Conservation (phyloP, 2,113 vertebrate species). For the Osmerus mordax region DNA sequence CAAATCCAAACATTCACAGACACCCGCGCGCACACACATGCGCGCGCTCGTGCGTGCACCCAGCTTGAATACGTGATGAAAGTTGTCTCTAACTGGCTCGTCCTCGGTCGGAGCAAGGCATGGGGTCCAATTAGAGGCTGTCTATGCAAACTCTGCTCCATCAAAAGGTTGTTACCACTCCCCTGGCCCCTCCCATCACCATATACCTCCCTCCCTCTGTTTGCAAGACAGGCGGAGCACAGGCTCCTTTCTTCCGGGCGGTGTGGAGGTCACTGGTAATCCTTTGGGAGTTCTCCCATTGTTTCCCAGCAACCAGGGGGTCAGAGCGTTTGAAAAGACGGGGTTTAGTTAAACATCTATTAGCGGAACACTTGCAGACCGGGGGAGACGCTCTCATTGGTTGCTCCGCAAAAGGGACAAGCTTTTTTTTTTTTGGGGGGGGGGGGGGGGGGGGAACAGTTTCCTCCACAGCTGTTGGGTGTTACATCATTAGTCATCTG, state of each 20-base stretch:
- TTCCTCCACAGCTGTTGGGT: conserved; percentile 9
- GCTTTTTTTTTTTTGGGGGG: not conserved
- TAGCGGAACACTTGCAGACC: conserved; percentile 7
- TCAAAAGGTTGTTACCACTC: conserved; percentile 13
- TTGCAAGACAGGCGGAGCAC: not conserved
- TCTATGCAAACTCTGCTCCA: conserved; percentile 15
- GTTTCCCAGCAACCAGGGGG: conserved; percentile 15
- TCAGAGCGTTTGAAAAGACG: conserved; percentile 28
- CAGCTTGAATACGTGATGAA: not conserved
- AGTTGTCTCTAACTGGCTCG: not conserved
- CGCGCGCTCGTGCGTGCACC: too few species aligned
- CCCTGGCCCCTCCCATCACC: conserved; percentile 8
- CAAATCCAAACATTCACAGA: not conserved
- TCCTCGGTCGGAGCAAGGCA: not conserved
- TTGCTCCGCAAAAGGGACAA: not conserved
- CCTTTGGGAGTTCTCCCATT: conserved; percentile 35
- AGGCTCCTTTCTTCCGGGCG: conserved; percentile 9
- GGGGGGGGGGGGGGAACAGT: not conserved
- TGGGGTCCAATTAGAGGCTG: conserved; percentile 20
- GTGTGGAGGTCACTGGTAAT: conserved; percentile 25
- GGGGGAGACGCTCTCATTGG: not conserved
- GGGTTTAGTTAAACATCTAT: conserved; percentile 44
- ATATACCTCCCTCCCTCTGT: not conserved
- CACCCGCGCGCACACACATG: not conserved
- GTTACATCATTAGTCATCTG: conserved; percentile 15